Evolutionary conservation across 2,113 vertebrate genomes (phyloP), one percentile per base, ranked within the genome.

Genomic region (Neodon shergylaensis): DNA sequence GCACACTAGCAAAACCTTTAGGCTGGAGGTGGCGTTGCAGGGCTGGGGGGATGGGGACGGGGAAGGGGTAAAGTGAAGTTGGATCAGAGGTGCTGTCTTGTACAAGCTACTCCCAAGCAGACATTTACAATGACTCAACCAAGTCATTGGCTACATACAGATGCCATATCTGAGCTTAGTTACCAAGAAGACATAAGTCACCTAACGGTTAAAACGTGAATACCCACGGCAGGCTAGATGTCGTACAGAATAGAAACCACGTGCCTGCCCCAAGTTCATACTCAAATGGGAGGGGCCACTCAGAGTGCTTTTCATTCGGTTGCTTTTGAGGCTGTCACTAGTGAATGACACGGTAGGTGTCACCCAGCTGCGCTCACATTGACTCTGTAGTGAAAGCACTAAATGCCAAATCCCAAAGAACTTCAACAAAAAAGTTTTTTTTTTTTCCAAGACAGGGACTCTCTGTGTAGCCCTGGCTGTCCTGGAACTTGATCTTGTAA

Each of bases 121-220:
- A 73, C 49, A 28, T 52, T 31, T 49, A n/a, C 0, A 85, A 61
- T 21, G 39, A 44, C 79, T 90, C 81, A 86, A 86, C 79, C 90
- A 82, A 95, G 93, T 61, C 79, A 77, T 78, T 63, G 65, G 87
- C 83, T 95, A 93, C 95, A 95, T 82, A 87, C 0, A 4, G 84
- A 78, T 92, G 61, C 93, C 39, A 54, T 24, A 74, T 54, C 93
- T 28, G 61, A 94, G 49, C 90, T 96, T 90, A 96, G 97, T 86
- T 73, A 88, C 54, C 79, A 63, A 93, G 89, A 93, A 96, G 52
- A 92, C 36, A 44, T 68, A 93, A 77, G 90, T 93, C 72, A 95
- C 84, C 77, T 36, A 92, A 77, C 81, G 88, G 96, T 88, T 91
- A 95, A 96, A 95, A 94, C 68, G 92, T 26, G 92, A 96, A 91